Evolutionary conservation across 2,888 invertebrate species (phyloP).

Genomic region (Crocallis elinguaria): DNA sequence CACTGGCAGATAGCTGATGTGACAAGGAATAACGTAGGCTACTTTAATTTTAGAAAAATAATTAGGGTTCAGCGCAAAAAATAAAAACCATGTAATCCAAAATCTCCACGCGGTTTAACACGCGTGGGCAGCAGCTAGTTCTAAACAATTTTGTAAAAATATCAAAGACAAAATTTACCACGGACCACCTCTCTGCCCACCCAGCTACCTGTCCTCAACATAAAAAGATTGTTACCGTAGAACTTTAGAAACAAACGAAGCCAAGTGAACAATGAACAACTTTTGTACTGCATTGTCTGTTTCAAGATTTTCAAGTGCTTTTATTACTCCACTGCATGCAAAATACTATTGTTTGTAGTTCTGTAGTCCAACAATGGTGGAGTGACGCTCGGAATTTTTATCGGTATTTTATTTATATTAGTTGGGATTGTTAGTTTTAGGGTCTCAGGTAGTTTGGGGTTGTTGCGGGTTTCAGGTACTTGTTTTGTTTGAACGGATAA

Average conservation of each 20-base stretch:
- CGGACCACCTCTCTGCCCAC: constrained; percentile 9
- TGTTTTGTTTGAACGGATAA: constrained; percentile 16
- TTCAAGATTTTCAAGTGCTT: constrained; percentile 39
- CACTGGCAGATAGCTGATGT: too few species aligned
- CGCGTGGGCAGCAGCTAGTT: too few species aligned
- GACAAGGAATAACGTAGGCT: too few species aligned
- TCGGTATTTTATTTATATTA: constrained; percentile 17
- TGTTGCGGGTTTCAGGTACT: constrained; percentile 2
- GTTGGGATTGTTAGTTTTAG: constrained; percentile 16
- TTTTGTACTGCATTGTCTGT: constrained; percentile 43
- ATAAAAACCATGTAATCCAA: too few species aligned
- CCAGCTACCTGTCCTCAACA: constrained; percentile 24
- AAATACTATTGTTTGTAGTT: constrained; percentile 42
- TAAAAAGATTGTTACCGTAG: constrained; percentile 35
- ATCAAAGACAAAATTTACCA: too few species aligned
- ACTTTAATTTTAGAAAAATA: too few species aligned
- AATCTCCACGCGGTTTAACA: too few species aligned
- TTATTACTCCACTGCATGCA: constrained; percentile 42
- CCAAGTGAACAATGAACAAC: constrained; percentile 26
- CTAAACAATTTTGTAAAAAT: too few species aligned
- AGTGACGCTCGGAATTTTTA: constrained; percentile 41
- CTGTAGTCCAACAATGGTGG: constrained; percentile 41
- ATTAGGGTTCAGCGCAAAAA: too few species aligned
- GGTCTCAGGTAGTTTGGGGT: constrained; percentile 29
- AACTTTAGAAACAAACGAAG: constrained; percentile 28